A percentile compares a stretch with the other conserved stretches of the same genome.
These are phyloP conservation scores for Pipistrellus kuhlii DNA, from an alignment of 2,797 vertebrate species.

Conservation along the genomic window DNA sequence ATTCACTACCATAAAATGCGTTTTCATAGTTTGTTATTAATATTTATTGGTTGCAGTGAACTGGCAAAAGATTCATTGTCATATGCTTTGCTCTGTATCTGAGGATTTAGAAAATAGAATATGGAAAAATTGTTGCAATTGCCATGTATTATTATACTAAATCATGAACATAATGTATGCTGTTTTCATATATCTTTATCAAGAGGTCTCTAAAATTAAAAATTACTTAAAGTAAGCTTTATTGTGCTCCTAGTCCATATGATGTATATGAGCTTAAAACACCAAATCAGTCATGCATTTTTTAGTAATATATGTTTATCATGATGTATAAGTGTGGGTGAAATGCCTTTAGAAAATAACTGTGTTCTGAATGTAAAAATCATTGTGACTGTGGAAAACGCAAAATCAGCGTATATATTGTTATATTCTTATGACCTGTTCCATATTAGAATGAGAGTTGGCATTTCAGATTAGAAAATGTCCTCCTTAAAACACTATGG, in stretches of 20 bases:
- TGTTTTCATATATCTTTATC: not conserved
- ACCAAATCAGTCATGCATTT: not conserved
- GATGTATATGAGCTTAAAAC: not conserved
- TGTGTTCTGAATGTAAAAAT: conserved; percentile 7
- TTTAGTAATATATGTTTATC: conserved; percentile 24
- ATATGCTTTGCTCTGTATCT: not conserved
- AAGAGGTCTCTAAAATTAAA: not conserved
- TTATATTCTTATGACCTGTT: not conserved
- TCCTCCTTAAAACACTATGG: not conserved
- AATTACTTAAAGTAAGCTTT: not conserved
- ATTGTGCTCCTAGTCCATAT: not conserved
- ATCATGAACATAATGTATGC: not conserved
- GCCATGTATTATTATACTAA: not conserved
- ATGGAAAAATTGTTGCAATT: not conserved
- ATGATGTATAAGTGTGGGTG: not conserved
- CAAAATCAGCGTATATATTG: not conserved
- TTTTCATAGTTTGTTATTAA: conserved; percentile 50
- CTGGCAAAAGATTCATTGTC: not conserved
- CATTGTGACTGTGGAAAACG: not conserved
- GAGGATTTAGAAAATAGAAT: not conserved
- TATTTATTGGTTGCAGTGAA: conserved; percentile 49
- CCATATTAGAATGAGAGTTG: not conserved
- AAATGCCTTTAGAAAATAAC: not conserved
- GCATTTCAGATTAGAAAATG: conserved; percentile 49
- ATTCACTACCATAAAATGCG: conserved; percentile 44